These are phyloP conservation scores for Leptodactylus fallax DNA, from an alignment of 2,797 vertebrate species.

Conservation along the genomic window DNA sequence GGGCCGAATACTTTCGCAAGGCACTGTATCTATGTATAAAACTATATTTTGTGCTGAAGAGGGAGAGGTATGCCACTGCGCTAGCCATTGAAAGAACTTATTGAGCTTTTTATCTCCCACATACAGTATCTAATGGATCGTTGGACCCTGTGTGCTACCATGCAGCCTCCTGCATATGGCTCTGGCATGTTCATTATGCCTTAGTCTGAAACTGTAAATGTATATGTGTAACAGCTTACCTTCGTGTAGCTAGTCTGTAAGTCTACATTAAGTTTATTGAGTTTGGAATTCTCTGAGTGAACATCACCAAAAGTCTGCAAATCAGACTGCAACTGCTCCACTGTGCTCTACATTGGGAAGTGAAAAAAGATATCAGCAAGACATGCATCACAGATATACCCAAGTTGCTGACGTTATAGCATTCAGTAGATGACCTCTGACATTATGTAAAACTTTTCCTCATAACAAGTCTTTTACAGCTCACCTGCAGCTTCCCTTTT, in stretches of 20 bases:
- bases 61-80: too few relatives aligned
- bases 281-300: slow-evolving; percentile 65
- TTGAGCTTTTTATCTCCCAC: too few relatives aligned
- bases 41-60: too few relatives aligned
- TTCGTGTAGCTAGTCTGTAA: slow-evolving; percentile 70
- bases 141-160: neutral
- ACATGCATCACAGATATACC: neutral
- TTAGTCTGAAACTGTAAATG: neutral
- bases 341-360: slow-evolving; percentile 66
- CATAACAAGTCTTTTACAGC: neutral
- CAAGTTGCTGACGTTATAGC: too few relatives aligned
- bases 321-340: slow-evolving; percentile 74
- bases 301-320: slow-evolving; percentile 67
- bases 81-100: too few relatives aligned
- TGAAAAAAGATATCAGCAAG: neutral
- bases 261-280: slow-evolving; percentile 66
- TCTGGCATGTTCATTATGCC: neutral
- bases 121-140: too few relatives aligned
- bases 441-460: too few relatives aligned
- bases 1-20: too few relatives aligned
- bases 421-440: too few relatives aligned
- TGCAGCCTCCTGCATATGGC: neutral
- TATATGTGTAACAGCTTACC: slow-evolving; percentile 64
- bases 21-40: too few relatives aligned
- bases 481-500: slow-evolving; percentile 75